Conservation (phyloP, 2,888 invertebrate genomes). For the Leucophenga montana region DNA sequence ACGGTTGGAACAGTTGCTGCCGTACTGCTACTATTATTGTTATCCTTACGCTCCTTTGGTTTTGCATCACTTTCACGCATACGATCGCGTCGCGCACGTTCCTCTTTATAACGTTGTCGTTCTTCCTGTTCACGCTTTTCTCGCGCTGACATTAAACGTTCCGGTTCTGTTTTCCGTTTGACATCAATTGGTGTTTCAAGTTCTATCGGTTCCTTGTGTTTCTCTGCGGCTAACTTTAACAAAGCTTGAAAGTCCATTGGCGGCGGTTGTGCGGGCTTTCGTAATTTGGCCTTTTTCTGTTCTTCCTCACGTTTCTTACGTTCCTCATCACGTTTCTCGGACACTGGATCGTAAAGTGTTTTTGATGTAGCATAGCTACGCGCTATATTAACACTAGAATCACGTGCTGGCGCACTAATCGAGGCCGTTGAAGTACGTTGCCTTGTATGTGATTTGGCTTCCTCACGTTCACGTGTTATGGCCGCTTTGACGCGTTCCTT, state of each 20-base stretch:
- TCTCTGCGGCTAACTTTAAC: constrained; percentile 86
- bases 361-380: constrained; percentile 58
- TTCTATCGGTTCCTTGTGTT: constrained; percentile 83
- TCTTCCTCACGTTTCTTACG: constrained; percentile 68
- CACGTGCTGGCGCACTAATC: constrained; percentile 4
- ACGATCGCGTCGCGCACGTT: constrained; percentile 74
- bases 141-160: constrained; percentile 85
- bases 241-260: constrained; percentile 86
- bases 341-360: constrained; percentile 68
- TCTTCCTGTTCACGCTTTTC: constrained; percentile 84
- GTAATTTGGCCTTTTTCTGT: constrained; percentile 76
- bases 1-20: neutral
- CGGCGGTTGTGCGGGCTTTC: constrained; percentile 77
- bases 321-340: constrained; percentile 61
- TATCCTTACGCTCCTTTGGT: constrained; percentile 42
- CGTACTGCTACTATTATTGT: constrained; percentile 19
- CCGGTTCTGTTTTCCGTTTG: constrained; percentile 77
- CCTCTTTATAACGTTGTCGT: constrained; percentile 79
- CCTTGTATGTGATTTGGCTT: constrained; percentile 77
- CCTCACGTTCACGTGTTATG: constrained; percentile 80
- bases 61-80: constrained; percentile 49
- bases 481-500: constrained; percentile 86
- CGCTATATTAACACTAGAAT: constrained; percentile 44
- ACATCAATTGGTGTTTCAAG: constrained; percentile 71
- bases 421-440: constrained; percentile 51